Percentiles rank a stretch among this genome's conserved stretches.
phyloP scores from a whole-genome alignment of 1,140 invertebrate genomes.

The Heliconius nattereri region DNA sequence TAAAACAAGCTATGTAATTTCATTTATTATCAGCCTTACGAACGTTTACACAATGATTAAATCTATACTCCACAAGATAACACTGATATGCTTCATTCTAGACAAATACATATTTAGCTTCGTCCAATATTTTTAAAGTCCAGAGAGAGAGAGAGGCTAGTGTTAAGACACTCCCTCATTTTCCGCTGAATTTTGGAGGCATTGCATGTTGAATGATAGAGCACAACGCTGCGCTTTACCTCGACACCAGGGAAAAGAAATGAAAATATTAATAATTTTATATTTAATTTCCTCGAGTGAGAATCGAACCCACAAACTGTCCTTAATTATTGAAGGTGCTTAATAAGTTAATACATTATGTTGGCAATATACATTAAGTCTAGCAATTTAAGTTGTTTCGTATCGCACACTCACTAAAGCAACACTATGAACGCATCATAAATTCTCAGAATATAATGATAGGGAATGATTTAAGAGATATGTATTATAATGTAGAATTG shows the following conservation, averaged over 20 bases:
- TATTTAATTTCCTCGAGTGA: too few species aligned
- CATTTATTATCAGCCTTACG: not conserved
- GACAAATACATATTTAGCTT: not conserved
- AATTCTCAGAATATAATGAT: constrained; percentile 21
- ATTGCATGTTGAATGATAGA: too few species aligned
- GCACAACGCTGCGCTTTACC: too few species aligned
- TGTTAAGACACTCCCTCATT: too few species aligned
- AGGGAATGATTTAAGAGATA: constrained; percentile 16
- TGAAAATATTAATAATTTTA: too few species aligned
- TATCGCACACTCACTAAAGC: constrained; percentile 7
- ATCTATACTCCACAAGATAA: constrained; percentile 10
- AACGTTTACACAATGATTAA: constrained; percentile 11
- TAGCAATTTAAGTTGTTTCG: not conserved
- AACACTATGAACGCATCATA: constrained; percentile 20
- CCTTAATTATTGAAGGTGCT: too few species aligned
- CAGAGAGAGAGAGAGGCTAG: not conserved
- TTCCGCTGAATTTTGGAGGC: too few species aligned
- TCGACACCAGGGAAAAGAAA: too few species aligned
- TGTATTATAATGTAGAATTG: constrained; percentile 15
- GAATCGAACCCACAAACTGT: too few species aligned
- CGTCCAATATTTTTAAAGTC: not conserved
- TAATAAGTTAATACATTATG: not conserved
- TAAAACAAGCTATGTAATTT: constrained; percentile 10
- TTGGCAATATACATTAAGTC: too few species aligned
- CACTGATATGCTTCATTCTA: not conserved